Evolutionary conservation across 2,888 invertebrate genomes (phyloP).

Genomic region (Chironomus tentans): DNA sequence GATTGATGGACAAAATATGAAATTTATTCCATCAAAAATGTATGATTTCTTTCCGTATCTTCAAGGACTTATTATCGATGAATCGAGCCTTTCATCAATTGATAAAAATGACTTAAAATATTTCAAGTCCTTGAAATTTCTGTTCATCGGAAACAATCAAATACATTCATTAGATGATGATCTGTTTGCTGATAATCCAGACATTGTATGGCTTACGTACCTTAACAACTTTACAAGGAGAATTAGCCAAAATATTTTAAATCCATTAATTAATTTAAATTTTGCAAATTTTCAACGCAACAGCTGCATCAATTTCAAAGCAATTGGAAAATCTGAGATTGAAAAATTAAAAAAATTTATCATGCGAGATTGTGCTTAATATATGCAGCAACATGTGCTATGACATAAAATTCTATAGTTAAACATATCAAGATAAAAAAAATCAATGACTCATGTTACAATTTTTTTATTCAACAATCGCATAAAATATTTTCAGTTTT

Average conservation of each 20-base stretch:
- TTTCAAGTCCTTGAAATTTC: background rate
- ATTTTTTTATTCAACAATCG: background rate
- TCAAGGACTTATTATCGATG: background rate
- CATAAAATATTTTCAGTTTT: background rate
- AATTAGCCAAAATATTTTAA: background rate
- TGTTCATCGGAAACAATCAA: background rate
- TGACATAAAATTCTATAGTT: background rate
- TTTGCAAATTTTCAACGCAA: background rate
- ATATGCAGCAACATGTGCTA: too few species aligned
- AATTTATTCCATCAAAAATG: background rate
- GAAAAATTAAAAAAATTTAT: background rate
- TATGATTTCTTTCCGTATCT: background rate
- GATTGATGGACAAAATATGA: slow-evolving; percentile 1
- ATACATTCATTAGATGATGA: background rate
- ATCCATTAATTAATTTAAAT: background rate
- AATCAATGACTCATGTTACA: background rate
- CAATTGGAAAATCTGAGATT: background rate
- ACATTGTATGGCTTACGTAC: background rate
- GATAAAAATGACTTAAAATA: background rate
- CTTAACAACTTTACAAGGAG: background rate
- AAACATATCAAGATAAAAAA: background rate
- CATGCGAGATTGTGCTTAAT: background rate
- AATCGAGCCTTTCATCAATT: background rate
- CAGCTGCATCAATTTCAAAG: background rate
- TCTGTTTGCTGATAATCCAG: background rate